A percentile compares a stretch with the other conserved stretches of the same genome.
Conservation (phyloP, 2,113 vertebrate species). For the Pseudorectes ferrugineus region DNA sequence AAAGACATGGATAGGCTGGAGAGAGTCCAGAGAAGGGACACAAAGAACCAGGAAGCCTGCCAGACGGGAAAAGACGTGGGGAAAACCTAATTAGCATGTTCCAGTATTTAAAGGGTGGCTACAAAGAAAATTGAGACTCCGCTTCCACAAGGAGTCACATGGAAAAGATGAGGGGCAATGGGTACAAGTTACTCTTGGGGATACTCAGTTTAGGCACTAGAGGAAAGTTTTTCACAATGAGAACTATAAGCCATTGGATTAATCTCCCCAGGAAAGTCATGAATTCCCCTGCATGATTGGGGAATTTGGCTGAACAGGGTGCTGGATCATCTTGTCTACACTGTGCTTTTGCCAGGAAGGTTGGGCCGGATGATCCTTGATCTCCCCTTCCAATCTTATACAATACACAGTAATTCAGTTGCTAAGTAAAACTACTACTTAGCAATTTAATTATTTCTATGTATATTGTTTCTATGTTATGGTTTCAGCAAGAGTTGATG, state of each 20-base stretch:
- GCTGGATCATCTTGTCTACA: not conserved
- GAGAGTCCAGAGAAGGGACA: not conserved
- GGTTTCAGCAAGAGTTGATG: not conserved
- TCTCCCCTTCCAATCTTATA: not conserved
- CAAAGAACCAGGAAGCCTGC: not conserved
- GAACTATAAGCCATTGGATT: not conserved
- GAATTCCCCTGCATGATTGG: fast-evolving
- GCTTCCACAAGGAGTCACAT: not conserved
- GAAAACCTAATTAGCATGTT: not conserved
- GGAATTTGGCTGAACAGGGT: not conserved
- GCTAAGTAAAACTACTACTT: not conserved
- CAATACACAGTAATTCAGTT: not conserved
- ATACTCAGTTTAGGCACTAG: not conserved
- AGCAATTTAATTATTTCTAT: not conserved
- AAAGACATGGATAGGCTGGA: not conserved
- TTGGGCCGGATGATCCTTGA: not conserved
- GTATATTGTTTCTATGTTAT: not conserved
- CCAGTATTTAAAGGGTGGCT: not conserved
- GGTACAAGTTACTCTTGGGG: not conserved
- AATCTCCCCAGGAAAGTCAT: not conserved
- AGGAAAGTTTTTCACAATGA: not conserved
- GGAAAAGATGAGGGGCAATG: not conserved
- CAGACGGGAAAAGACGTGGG: not conserved
- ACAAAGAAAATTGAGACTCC: not conserved
- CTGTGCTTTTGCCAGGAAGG: not conserved